Base-by-base conservation (phyloP, 2,888 invertebrate genomes). In the Criorhina ranunculi region DNA sequence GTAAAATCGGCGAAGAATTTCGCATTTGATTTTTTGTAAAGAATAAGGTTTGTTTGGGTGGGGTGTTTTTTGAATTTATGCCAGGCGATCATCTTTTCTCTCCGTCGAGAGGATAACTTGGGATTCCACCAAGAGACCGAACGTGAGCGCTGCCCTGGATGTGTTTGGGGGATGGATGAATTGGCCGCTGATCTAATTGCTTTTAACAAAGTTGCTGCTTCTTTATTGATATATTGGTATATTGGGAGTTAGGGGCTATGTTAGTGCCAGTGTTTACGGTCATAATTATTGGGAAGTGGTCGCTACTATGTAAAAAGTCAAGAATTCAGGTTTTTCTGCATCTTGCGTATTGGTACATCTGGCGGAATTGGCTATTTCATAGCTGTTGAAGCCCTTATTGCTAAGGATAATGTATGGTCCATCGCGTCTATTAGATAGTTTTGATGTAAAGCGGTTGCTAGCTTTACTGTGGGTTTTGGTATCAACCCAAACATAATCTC, bases 401-500 rank as follows among this genome's bases (percentile, higher is more conserved):
- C 4, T 35, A 1, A 31, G n/a, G 9, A 31, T 15, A 3, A 53
- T 12, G 12, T 53, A 31, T 33, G 53, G 49, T 19, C 49, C 49
- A 49, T 49, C 49, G 24, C 49, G 49, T 49, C 49, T 49, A 4
- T 31, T 31, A 15, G 53, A 31, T 4, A 53, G 31, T 53, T 53
- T 53, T n/a, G 31, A 53, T 31, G 53, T 53, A 15, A 53, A 53
- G 33, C 53, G 53, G 9, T 57, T 57, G 19, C 11, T 19, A 5
- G 57, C 57, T 17, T 57, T 57, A 6, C 57, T 57, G n/a, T 57
- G 57, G n/a, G n/a, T 19, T 57, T 57, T 57, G 37, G 57, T 57
- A 37, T 57, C 57, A 57, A 57, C 57, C 57, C 59, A 59, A 59
- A 55, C 55, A 35, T 55, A 55, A 17, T 55, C 55, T 35, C 35